Evolutionary conservation across 2,113 vertebrate genomes (phyloP).

Genomic region (Buteo buteo): DNA sequence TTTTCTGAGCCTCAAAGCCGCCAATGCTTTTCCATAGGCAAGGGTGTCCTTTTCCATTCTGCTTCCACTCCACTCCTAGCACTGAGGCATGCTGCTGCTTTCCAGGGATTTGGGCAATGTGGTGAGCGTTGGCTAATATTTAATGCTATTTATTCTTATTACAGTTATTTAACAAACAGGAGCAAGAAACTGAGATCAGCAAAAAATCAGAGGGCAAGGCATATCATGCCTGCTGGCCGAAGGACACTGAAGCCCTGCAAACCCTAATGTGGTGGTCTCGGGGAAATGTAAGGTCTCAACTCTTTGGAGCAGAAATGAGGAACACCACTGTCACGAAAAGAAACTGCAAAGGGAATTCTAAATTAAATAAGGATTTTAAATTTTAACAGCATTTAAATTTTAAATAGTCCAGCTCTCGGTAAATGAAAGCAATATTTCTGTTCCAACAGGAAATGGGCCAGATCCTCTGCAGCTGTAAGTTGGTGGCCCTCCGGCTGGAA

Average conservation of each 20-base stretch:
- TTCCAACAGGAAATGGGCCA: not conserved
- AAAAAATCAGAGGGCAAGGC: not conserved
- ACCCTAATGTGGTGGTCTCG: accelerated
- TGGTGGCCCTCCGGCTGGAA: not conserved
- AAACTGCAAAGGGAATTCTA: conserved; percentile 13
- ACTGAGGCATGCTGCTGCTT: not conserved
- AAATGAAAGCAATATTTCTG: conserved; percentile 21
- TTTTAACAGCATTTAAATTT: conserved; percentile 38
- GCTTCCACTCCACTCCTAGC: not conserved
- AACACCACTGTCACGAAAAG: not conserved
- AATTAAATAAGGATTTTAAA: not conserved
- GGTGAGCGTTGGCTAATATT: not conserved
- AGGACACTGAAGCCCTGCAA: not conserved
- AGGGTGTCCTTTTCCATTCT: not conserved
- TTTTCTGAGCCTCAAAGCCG: not conserved
- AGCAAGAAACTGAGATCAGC: not conserved
- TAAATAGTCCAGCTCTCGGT: not conserved
- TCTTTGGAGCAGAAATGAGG: not conserved
- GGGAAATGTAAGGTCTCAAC: not conserved
- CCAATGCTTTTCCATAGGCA: not conserved
- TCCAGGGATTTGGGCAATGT: not conserved
- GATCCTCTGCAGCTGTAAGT: not conserved
- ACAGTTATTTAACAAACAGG: not conserved
- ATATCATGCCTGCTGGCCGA: not conserved
- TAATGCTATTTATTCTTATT: not conserved